phyloP scores from a whole-genome alignment of 2,888 invertebrate genomes.

The Andrena minutula region DNA sequence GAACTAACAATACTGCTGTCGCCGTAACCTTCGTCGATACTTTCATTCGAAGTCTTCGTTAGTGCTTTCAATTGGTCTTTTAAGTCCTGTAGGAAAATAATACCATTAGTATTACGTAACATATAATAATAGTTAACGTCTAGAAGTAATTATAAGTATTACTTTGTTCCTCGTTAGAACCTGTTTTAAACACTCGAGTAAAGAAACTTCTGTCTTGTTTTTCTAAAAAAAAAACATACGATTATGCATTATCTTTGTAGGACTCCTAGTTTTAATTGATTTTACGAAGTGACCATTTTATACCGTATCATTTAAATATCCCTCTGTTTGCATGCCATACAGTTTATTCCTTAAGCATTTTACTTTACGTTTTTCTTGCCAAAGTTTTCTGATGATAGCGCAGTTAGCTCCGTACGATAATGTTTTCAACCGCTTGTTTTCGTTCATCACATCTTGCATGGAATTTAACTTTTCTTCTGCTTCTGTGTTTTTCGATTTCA shows the following conservation, averaged over 20 bases:
- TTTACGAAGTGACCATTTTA: background rate
- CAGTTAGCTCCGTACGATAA: constrained; percentile 73
- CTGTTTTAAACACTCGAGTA: constrained; percentile 73
- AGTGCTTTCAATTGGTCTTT: constrained; percentile 71
- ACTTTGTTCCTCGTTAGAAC: constrained; percentile 76
- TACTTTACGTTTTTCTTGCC: constrained; percentile 72
- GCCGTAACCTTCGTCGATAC: constrained; percentile 80
- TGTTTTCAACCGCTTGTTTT: constrained; percentile 74
- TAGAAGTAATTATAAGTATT: constrained; percentile 29
- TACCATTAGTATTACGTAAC: background rate
- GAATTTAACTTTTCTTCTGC: constrained; percentile 72
- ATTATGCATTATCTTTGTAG: background rate
- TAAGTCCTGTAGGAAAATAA: constrained; percentile 68
- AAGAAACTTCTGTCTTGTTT: constrained; percentile 67
- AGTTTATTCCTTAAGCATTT: constrained; percentile 71
- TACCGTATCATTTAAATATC: constrained; percentile 67
- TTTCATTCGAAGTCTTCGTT: constrained; percentile 75
- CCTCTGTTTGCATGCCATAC: constrained; percentile 58
- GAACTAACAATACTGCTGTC: constrained; percentile 71
- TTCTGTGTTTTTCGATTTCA: constrained; percentile 74
- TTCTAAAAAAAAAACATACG: constrained; percentile 64
- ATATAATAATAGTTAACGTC: background rate
- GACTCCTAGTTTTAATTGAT: background rate
- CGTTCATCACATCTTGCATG: constrained; percentile 71
- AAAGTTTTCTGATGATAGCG: constrained; percentile 72